Evolutionary conservation across 2,113 vertebrate genomes (phyloP).

Genomic region (Dicrurus megarhynchus): DNA sequence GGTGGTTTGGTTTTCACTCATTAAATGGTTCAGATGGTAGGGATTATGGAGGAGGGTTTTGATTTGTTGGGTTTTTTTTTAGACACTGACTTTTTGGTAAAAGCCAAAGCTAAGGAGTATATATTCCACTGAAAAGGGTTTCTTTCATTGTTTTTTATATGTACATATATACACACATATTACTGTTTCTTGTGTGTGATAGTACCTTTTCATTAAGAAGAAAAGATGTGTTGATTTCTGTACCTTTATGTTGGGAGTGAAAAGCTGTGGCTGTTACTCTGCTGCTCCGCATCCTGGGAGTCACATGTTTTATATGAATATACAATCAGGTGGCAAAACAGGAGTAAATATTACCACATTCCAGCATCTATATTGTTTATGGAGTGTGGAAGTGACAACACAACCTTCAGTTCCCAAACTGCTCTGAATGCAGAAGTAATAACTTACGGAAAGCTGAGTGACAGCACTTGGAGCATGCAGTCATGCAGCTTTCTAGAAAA

Average conservation of each 20-base stretch:
- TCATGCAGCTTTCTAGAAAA: neutral
- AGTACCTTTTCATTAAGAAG: neutral
- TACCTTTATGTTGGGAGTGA: neutral
- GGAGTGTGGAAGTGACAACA: neutral
- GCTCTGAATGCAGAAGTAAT: constrained; percentile 8
- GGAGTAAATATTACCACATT: constrained; percentile 34
- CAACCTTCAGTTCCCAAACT: constrained; percentile 14
- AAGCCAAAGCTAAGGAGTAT: neutral
- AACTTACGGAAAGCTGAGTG: neutral
- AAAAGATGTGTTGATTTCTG: neutral
- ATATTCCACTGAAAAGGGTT: neutral
- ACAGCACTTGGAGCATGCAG: neutral
- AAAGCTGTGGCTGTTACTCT: neutral
- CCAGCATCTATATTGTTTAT: neutral
- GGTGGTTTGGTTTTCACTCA: neutral
- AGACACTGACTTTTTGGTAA: neutral
- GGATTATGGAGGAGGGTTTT: neutral
- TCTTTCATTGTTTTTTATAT: neutral
- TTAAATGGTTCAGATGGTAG: neutral
- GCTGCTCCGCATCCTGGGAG: neutral
- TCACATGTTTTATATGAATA: neutral
- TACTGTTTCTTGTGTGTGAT: neutral
- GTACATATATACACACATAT: accelerated
- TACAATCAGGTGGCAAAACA: constrained; percentile 39
- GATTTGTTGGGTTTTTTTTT: neutral